phyloP scores from a whole-genome alignment of 2,888 invertebrate genomes.

The Heliothis peltigera region DNA sequence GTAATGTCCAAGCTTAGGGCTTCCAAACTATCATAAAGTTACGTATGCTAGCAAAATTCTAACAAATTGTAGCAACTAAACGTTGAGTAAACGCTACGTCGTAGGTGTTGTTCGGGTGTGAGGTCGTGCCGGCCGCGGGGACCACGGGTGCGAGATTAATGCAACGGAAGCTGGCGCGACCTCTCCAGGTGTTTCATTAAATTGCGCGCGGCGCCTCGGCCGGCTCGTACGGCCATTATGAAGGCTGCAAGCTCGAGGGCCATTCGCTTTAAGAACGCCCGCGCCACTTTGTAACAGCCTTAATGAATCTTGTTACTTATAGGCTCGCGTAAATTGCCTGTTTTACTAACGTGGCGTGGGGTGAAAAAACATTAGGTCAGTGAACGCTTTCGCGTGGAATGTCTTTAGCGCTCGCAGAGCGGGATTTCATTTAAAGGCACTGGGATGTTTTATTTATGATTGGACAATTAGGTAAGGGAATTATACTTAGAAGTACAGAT shows the following conservation, averaged over 20 bases:
- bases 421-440: constrained; percentile 60
- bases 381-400: constrained; percentile 72
- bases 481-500: constrained; percentile 3
- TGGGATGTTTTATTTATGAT: constrained; percentile 37
- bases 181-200: constrained; percentile 90
- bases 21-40: constrained; percentile 57
- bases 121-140: constrained; percentile 44
- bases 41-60: constrained; percentile 48
- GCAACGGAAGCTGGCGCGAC: constrained; percentile 86
- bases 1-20: constrained; percentile 63
- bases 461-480: constrained; percentile 41
- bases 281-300: constrained; percentile 89
- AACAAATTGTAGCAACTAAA: constrained; percentile 29
- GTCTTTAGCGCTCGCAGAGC: constrained; percentile 59
- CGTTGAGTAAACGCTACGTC: constrained; percentile 16
- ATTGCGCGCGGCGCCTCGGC: constrained; percentile 86
- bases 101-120: constrained; percentile 21
- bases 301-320: constrained; percentile 90
- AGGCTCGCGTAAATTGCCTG: constrained; percentile 88
- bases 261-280: constrained; percentile 89
- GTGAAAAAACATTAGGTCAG: constrained; percentile 79
- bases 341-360: constrained; percentile 80
- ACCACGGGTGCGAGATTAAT: constrained; percentile 82
- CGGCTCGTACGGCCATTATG: constrained; percentile 87
- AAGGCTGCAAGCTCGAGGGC: constrained; percentile 88